phyloP scores from a whole-genome alignment of 2,797 vertebrate genomes.

The Helarctos malayanus region DNA sequence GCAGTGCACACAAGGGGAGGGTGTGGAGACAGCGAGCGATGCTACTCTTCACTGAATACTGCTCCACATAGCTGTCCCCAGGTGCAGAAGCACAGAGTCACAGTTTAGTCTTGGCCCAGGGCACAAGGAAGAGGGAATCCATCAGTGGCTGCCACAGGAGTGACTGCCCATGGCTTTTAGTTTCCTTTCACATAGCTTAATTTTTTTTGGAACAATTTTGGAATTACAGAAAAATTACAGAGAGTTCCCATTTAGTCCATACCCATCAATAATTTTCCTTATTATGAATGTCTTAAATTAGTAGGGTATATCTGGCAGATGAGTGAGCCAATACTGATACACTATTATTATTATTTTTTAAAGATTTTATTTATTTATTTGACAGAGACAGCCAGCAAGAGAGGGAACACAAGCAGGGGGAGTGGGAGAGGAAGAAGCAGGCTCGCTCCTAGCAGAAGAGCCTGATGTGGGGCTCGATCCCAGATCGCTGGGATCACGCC shows the following conservation, averaged over 20 bases:
- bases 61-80: not conserved
- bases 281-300: not conserved
- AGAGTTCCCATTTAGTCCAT: not conserved
- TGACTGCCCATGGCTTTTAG: not conserved
- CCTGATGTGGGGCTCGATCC: no score
- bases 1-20: not conserved
- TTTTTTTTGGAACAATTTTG: constrained; percentile 7
- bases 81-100: not conserved
- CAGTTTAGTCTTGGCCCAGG: constrained; percentile 27
- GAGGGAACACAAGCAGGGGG: no score
- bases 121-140: not conserved
- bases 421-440: no score
- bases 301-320: not conserved
- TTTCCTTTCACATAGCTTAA: not conserved
- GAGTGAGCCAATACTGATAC: not conserved
- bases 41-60: not conserved
- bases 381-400: no score
- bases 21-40: rapidly evolving
- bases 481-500: no score
- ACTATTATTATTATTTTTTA: no score
- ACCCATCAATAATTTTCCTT: not conserved
- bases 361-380: no score
- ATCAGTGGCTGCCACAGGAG: not conserved
- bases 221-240: not conserved
- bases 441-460: no score